Evolutionary conservation across 2,888 invertebrate genomes (phyloP).

Genomic region (Branchellion lobata): DNA sequence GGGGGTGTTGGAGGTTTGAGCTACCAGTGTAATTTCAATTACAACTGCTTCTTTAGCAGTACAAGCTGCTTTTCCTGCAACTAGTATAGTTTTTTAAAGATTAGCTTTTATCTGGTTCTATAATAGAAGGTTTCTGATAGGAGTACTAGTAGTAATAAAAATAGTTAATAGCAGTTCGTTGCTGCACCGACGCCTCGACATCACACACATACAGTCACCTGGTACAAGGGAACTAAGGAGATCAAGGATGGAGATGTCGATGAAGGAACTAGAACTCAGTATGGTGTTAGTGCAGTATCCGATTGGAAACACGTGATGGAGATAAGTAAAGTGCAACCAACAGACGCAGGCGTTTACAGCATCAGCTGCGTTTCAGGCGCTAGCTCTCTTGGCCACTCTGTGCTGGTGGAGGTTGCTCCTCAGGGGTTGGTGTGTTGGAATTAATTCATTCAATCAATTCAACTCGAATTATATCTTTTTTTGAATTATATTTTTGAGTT

Average conservation of each 20-base stretch:
- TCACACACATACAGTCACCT: neutral
- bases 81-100: neutral
- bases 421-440: neutral
- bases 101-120: neutral
- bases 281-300: neutral
- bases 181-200: too few species aligned
- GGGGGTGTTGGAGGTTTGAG: neutral
- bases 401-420: neutral
- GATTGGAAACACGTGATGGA: slow-evolving; percentile 4
- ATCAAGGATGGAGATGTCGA: neutral
- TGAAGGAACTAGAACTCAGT: too few species aligned
- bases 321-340: neutral
- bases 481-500: neutral
- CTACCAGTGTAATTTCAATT: too few species aligned
- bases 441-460: neutral
- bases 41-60: neutral
- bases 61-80: neutral
- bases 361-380: neutral
- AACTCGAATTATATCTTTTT: too few species aligned
- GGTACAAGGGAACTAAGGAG: neutral
- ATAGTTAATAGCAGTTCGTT: too few species aligned
- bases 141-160: too few species aligned
- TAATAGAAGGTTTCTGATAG: neutral
- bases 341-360: neutral
- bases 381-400: neutral